Conservation (phyloP, 2,888 invertebrate genomes). For the Cosmorhoe ocellata region DNA sequence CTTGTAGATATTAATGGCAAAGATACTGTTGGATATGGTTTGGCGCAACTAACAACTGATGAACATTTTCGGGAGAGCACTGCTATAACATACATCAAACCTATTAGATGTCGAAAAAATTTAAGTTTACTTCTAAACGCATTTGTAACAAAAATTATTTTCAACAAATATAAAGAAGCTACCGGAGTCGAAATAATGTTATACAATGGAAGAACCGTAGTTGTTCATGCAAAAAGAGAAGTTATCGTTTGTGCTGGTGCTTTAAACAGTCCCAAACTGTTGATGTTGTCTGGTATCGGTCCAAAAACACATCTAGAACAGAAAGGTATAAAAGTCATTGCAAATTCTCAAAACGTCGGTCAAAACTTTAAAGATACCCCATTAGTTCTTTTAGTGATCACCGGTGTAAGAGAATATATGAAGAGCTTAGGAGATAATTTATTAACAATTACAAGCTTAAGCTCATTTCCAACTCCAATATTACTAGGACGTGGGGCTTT, state of each 20-base stretch:
- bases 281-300: neutral
- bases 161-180: neutral
- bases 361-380: neutral
- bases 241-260: neutral
- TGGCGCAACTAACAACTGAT: neutral
- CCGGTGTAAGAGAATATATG: too few relatives aligned
- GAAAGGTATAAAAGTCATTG: too few relatives aligned
- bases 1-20: too few relatives aligned
- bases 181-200: neutral
- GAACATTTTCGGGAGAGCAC: neutral
- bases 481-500: neutral
- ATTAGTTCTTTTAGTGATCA: neutral
- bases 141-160: neutral
- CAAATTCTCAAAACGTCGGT: neutral
- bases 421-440: too few relatives aligned
- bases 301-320: too few relatives aligned
- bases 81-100: neutral
- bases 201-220: too few relatives aligned
- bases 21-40: neutral
- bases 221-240: neutral
- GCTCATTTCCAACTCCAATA: neutral
- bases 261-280: neutral
- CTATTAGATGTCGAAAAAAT: neutral
- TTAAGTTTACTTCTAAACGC: neutral
- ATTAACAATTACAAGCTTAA: too few relatives aligned